These are phyloP conservation scores for Drosophila azteca DNA, from an alignment of 1,140 invertebrate genomes.

Conservation along the genomic window DNA sequence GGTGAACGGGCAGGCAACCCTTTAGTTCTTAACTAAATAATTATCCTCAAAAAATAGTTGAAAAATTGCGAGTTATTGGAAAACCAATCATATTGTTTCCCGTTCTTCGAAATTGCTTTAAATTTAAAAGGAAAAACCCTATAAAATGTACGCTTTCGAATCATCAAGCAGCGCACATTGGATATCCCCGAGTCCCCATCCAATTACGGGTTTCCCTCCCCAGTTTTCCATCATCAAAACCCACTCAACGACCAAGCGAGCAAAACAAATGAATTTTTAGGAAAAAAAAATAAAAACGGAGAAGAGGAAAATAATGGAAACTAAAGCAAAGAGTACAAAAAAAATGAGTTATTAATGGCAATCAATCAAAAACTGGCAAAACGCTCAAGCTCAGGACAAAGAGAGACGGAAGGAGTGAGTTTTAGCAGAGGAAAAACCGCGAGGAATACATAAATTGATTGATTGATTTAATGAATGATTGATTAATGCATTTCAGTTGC, in stretches of 20 bases:
- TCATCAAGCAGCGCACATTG: slow-evolving; percentile 1
- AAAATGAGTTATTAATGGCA: slow-evolving; percentile 81
- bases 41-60: too few relatives aligned
- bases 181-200: slow-evolving; percentile 39
- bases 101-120: too few relatives aligned
- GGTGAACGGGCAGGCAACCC: too few relatives aligned
- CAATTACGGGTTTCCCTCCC: slow-evolving; percentile 35
- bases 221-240: slow-evolving; percentile 52
- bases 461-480: slow-evolving; percentile 83
- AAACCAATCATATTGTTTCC: too few relatives aligned
- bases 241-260: slow-evolving; percentile 37
- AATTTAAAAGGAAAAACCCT: too few relatives aligned
- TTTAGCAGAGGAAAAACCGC: slow-evolving; percentile 41
- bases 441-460: slow-evolving; percentile 79
- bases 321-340: slow-evolving; percentile 30
- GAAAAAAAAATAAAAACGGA: slow-evolving; percentile 35
- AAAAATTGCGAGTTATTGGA: too few relatives aligned
- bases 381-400: slow-evolving; percentile 45
- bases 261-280: slow-evolving; percentile 70
- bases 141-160: slow-evolving; percentile 1
- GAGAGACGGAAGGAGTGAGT: slow-evolving; percentile 15
- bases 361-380: slow-evolving; percentile 74
- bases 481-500: slow-evolving; percentile 82
- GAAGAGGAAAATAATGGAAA: slow-evolving; percentile 30
- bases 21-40: too few relatives aligned